phyloP scores from a whole-genome alignment of 2,888 invertebrate species.

The Stratiomys singularior region DNA sequence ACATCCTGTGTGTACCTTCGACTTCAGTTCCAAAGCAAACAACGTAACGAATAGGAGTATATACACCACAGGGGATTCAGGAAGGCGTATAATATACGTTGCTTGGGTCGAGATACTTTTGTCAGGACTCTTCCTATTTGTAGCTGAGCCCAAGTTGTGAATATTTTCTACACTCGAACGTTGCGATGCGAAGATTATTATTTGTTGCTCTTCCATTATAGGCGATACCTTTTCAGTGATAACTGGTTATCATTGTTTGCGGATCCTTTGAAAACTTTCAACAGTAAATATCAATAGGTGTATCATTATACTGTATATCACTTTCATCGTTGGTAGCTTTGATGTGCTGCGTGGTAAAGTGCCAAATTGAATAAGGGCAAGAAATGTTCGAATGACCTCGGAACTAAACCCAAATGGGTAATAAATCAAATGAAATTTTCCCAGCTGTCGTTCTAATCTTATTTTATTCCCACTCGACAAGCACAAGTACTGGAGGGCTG shows the following conservation, averaged over 20 bases:
- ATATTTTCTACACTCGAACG: no score
- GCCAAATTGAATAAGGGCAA: neutral
- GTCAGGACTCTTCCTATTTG: no score
- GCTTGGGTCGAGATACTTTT: no score
- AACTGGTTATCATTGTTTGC: neutral
- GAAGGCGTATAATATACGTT: no score
- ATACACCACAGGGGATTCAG: no score
- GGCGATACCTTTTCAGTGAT: neutral
- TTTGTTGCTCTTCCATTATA: neutral
- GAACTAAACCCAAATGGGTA: neutral
- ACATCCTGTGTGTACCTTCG: neutral
- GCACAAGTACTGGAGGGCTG: no score
- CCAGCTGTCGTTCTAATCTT: slow-evolving; percentile 32
- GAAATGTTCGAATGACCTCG: slow-evolving; percentile 1
- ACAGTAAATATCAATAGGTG: neutral
- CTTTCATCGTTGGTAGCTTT: neutral
- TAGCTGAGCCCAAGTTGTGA: no score
- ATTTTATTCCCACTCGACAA: neutral
- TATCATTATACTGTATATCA: neutral
- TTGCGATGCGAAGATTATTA: neutral
- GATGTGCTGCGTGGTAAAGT: slow-evolving; percentile 4
- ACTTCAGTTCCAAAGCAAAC: no score
- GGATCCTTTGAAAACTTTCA: neutral
- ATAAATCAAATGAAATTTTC: slow-evolving; percentile 35
- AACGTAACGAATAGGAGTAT: no score